These are phyloP conservation scores for Dryocosmus kuriphilus DNA, from an alignment of 2,888 invertebrate genomes.

Conservation along the genomic window DNA sequence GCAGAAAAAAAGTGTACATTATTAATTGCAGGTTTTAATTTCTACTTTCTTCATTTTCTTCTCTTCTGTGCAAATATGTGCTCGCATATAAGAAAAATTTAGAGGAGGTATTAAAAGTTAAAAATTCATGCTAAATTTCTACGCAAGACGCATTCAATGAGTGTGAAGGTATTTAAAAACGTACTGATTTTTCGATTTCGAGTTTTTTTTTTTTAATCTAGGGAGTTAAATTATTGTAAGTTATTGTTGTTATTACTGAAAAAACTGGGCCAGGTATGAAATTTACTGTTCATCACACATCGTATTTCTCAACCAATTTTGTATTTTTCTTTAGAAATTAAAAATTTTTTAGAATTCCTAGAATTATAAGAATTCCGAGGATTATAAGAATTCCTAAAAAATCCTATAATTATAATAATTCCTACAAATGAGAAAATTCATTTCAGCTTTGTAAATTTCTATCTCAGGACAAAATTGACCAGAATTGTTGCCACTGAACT, in stretches of 20 bases:
- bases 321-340: too few species aligned
- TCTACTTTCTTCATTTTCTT: slow-evolving; percentile 8
- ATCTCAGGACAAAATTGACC: too few species aligned
- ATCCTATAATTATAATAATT: too few species aligned
- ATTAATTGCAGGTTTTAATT: slow-evolving; percentile 26
- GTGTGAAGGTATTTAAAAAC: slow-evolving; percentile 35
- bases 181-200: neutral
- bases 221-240: neutral
- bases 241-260: neutral
- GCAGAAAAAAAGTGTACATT: slow-evolving; percentile 13
- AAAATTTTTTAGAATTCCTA: too few species aligned
- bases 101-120: neutral
- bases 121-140: slow-evolving; percentile 57
- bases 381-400: too few species aligned
- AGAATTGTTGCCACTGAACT: too few species aligned
- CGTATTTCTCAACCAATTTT: too few species aligned
- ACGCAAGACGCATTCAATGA: slow-evolving; percentile 57
- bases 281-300: too few species aligned
- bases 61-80: neutral
- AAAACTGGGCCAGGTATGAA: neutral
- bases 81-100: slow-evolving; percentile 32
- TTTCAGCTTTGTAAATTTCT: too few species aligned
- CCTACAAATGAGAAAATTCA: too few species aligned
- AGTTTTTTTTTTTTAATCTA: neutral
- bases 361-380: too few species aligned